Conservation (phyloP, 2,113 vertebrate genomes). For the Tautogolabrus adspersus region DNA sequence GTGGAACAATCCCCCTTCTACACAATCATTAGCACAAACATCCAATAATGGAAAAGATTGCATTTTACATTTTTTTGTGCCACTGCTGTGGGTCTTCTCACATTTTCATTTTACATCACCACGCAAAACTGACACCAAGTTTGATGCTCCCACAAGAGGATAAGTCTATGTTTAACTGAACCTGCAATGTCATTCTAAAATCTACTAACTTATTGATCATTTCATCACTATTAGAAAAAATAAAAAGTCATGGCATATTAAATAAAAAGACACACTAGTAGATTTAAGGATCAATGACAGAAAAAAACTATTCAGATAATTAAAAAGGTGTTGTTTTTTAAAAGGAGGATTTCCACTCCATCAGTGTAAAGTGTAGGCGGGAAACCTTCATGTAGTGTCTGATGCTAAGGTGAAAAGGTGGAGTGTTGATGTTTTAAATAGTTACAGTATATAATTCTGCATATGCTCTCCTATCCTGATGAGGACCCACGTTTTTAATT, state of each 20-base stretch:
- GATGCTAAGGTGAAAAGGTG: constrained; percentile 1
- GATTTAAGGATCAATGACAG: constrained; percentile 2
- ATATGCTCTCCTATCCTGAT: constrained; percentile 32
- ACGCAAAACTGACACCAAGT: constrained; percentile 58
- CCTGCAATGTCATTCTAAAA: constrained; percentile 40
- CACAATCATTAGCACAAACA: constrained; percentile 41
- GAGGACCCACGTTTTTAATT: constrained; percentile 7
- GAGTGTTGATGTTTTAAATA: constrained; percentile 2
- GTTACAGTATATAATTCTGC: not conserved
- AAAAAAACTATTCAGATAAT: constrained; percentile 15
- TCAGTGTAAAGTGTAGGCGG: not conserved
- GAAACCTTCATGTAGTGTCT: constrained; percentile 6
- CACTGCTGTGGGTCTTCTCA: constrained; percentile 46
- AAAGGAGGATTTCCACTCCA: constrained; percentile 30
- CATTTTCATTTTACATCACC: constrained; percentile 53
- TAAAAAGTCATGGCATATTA: constrained; percentile 30
- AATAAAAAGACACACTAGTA: constrained; percentile 29
- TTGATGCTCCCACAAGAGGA: constrained; percentile 25
- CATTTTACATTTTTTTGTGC: constrained; percentile 25
- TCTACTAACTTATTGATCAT: constrained; percentile 43
- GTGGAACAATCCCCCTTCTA: constrained; percentile 20
- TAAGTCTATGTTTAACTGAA: constrained; percentile 34
- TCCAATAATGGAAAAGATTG: constrained; percentile 27
- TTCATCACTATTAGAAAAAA: constrained; percentile 36
- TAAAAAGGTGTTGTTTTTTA: constrained; percentile 37